Conservation (phyloP, 2,113 vertebrate genomes). For the Nicator chloris region DNA sequence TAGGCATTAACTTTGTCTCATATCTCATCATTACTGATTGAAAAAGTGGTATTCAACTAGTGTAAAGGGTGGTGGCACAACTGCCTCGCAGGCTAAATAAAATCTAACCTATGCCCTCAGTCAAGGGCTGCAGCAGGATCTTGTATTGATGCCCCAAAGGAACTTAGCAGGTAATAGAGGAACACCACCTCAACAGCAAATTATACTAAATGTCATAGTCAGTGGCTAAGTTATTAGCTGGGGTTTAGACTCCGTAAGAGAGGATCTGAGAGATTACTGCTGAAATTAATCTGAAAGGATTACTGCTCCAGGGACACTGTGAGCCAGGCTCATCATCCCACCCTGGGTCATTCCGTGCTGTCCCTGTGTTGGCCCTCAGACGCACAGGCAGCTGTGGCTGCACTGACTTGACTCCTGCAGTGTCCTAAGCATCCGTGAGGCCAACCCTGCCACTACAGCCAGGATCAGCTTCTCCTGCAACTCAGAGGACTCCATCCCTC, state of each 20-base stretch:
- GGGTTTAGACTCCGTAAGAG: not conserved
- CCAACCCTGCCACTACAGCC: not conserved
- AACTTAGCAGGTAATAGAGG: not conserved
- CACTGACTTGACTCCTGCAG: accelerated
- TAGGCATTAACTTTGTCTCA: not conserved
- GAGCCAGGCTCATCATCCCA: not conserved
- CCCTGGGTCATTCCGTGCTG: accelerated
- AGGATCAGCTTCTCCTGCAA: not conserved
- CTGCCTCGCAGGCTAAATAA: not conserved
- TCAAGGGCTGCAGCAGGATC: not conserved
- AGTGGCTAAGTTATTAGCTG: not conserved
- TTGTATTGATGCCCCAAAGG: not conserved
- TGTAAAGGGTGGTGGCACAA: not conserved
- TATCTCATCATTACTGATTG: not conserved
- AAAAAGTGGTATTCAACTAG: not conserved
- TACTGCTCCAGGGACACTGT: not conserved
- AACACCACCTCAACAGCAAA: not conserved
- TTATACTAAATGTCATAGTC: not conserved
- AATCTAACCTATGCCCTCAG: not conserved
- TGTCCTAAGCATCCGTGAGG: accelerated
- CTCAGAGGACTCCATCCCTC: not conserved
- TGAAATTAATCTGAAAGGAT: not conserved
- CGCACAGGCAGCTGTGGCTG: not conserved
- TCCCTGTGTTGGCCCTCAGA: not conserved
- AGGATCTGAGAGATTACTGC: not conserved